Conservation (phyloP, 1,140 invertebrate genomes). For the Leptoteleia sp. region DNA sequence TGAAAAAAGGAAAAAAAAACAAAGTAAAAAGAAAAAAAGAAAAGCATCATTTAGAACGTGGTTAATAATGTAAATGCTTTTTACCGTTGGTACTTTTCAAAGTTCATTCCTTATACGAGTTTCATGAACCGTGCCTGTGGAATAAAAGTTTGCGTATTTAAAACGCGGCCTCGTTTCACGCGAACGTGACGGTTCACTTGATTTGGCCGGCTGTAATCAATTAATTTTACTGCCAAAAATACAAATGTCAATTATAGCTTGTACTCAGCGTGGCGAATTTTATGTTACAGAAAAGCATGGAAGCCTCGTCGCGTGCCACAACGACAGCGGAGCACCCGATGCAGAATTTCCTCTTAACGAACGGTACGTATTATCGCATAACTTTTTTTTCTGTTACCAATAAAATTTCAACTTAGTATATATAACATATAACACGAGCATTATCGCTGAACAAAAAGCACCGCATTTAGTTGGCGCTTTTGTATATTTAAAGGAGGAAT, state of each 20-base stretch:
- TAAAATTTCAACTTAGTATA: constrained; percentile 28
- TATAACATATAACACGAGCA: constrained; percentile 6
- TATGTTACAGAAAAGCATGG: constrained; percentile 25
- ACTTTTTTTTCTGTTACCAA: constrained; percentile 37
- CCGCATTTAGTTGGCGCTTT: constrained; percentile 3
- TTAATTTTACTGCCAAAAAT: constrained; percentile 46
- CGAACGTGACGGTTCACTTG: constrained; percentile 15
- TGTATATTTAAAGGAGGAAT: constrained; percentile 14
- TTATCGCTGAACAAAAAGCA: constrained; percentile 19
- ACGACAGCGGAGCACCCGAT: constrained; percentile 17
- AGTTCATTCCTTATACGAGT: constrained; percentile 36
- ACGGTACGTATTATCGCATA: constrained; percentile 33
- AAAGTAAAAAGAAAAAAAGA: too few relatives aligned
- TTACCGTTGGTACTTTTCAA: constrained; percentile 21
- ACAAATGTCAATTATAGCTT: constrained; percentile 9
- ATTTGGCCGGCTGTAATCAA: constrained; percentile 18
- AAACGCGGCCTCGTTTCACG: constrained; percentile 18
- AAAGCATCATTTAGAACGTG: constrained; percentile 9
- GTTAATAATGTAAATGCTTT: constrained; percentile 42
- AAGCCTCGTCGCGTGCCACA: constrained; percentile 12
- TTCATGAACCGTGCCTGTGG: constrained; percentile 18
- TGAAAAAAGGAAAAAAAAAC: constrained; percentile 23
- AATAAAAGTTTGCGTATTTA: constrained; percentile 32
- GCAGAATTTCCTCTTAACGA: constrained; percentile 50
- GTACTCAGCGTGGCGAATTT: constrained; percentile 7